Evolutionary conservation across 2,113 vertebrate genomes (phyloP), one percentile per base, ranked within the genome.

Genomic region (Daubentonia madagascariensis): DNA sequence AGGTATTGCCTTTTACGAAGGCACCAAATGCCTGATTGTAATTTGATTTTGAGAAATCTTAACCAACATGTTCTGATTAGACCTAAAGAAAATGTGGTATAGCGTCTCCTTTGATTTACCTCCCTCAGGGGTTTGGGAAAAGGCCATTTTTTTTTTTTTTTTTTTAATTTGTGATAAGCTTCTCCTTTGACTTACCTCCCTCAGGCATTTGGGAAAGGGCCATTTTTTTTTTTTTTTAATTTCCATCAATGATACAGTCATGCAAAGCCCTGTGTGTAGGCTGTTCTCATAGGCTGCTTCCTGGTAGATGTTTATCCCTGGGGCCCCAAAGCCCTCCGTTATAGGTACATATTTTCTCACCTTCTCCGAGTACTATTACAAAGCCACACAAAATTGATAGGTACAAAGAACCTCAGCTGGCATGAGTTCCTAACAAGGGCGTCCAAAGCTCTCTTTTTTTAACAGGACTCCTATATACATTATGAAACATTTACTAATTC

Each of bases 401-500:
- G 11, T 65, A 89, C 45, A 80, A 81, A 61, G 28, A 86, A 59
- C 2, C 16, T 87, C 54, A 63, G 0, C 2, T 50, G 28, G 50
- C 40, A 65, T 13, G 57, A 59, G 43, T 76, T 88, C 18, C 50
- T 75, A 70, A 40, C 17, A 68, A 79, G 61, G 1, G 2, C 23
- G 2, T 59, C 20, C 67, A 89, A 9, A 37, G 65, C 5, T 93
- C 1, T 91, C 43, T 23, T 54, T 73, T 40, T 61, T 43, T 16
- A 65, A 68, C 17, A 95, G 80, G 40, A 52, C 11, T 89, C 5
- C 16, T 63, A 63, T 5, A 30, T 63, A 30, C 12, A 91, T 57
- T 78, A 87, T 28, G 88, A 91, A 91, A 89, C 23, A 96, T 80
- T 87, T 72, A 72, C 22, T 50, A 94, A 67, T 76, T 76, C 65